A percentile compares a stretch with the other conserved stretches of the same genome.
Conservation (phyloP, 2,888 invertebrate species). For the Galeruca laticollis region DNA sequence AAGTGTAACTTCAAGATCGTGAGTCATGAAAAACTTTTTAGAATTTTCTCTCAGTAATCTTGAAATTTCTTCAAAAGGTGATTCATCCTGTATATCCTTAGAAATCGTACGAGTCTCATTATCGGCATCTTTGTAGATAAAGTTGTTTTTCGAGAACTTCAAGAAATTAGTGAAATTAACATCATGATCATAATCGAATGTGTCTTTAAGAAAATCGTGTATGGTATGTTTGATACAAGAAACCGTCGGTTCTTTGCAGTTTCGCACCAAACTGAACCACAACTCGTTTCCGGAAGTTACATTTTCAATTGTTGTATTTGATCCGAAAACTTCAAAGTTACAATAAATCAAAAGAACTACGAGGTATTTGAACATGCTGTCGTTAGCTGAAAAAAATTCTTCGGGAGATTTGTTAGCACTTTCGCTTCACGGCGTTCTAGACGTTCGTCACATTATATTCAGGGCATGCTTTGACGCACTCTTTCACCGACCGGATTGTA, state of each 20-base stretch:
- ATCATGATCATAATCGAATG: constrained; percentile 69
- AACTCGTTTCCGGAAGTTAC: constrained; percentile 71
- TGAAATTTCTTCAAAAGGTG: constrained; percentile 82
- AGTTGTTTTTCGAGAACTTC: constrained; percentile 63
- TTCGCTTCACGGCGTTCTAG: constrained; percentile 41
- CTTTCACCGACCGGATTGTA: constrained; percentile 58
- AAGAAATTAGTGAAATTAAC: constrained; percentile 70
- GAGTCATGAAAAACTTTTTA: constrained; percentile 79
- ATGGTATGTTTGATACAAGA: constrained; percentile 84
- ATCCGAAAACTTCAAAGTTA: constrained; percentile 47
- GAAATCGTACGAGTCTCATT: constrained; percentile 55
- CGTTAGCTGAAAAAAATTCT: constrained; percentile 13
- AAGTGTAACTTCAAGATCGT: constrained; percentile 79
- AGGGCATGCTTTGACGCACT: constrained; percentile 60
- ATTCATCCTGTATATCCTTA: constrained; percentile 63
- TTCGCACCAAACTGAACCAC: constrained; percentile 80
- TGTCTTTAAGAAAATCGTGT: constrained; percentile 78
- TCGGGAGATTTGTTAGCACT: constrained; percentile 22
- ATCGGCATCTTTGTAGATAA: constrained; percentile 61
- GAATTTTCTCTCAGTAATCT: constrained; percentile 76
- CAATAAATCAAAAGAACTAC: constrained; percentile 36
- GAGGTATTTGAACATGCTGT: constrained; percentile 47
- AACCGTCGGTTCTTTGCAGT: constrained; percentile 77
- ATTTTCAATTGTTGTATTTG: constrained; percentile 61
- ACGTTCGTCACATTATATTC: constrained; percentile 54